Base-by-base conservation (phyloP, 2,113 vertebrate species). In the Malurus elegans region DNA sequence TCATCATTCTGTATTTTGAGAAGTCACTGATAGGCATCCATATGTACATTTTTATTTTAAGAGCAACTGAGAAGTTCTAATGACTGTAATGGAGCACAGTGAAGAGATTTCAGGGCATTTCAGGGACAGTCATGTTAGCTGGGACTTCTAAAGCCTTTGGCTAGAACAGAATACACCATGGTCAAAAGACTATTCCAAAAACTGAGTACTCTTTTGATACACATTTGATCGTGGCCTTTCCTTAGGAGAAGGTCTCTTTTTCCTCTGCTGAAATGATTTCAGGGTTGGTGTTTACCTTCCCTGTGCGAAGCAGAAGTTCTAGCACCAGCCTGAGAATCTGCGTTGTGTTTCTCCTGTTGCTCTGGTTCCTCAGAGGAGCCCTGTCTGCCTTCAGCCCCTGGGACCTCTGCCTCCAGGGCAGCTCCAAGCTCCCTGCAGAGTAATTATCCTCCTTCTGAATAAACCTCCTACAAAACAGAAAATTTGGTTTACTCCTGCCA, bases 361-460 rank as follows among this genome's bases (percentile, higher is more conserved):
- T 38, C 38, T 54, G 47, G 50, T 13, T 86, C 79, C 57, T 62
- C 42, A 28, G 88, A 82, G 70, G 47, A 84, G 69, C 54, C 80
- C 57, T 42, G 3, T 24, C 50, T 62, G 71, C 73, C 72, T 79
- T 28, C 56, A 81, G 67, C 69, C 54, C 44, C 32, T 17, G 75
- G 87, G 87, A 81, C 58, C 85, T 74, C 44, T 93, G 83, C 69
- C 90, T 75, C 79, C 88, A 48, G 67, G 78, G 76, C 51, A 83
- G 29, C 42, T 25, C 76, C 17, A 3, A 4, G 3, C 34, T 96
- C 95, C 88, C 82, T 54, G 53, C 50, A 54, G 60, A 93, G 87
- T 29, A 79, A 92, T 93, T 86, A 76, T 73, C 44, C 62, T 93
- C 50, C 67, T 72, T 75, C 88, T 86, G 57, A 85, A 86, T 60